Evolutionary conservation across 1,140 invertebrate species (phyloP).

Genomic region (Drosophila melanogaster): Release_6_plus_ISO1_MT NT_033777.3:4205501-4206000

Average conservation of each 20-base stretch:
- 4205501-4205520: constrained; percentile 80
- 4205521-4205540: constrained; percentile 72
- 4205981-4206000: too few relatives aligned
- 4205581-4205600: constrained; percentile 91
- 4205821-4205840: too few relatives aligned
- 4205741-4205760: constrained; percentile 21
- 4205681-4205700: constrained; percentile 21
- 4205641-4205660: constrained; percentile 87
- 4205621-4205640: constrained; percentile 91
- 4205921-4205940: too few relatives aligned
- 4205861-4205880: too few relatives aligned
- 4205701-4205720: constrained; percentile 6
- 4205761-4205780: constrained; percentile 17
- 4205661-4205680: constrained; percentile 31
- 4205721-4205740: constrained; percentile 4
- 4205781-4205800: constrained; percentile 41
- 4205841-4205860: too few relatives aligned
- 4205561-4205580: constrained; percentile 89
- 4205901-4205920: too few relatives aligned
- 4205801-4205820: not conserved
- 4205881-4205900: too few relatives aligned
- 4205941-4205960: too few relatives aligned
- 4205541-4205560: constrained; percentile 91
- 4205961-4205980: too few relatives aligned
- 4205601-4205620: constrained; percentile 90